Conservation (phyloP, 2,888 invertebrate genomes). For the Orthonevra nobilis region DNA sequence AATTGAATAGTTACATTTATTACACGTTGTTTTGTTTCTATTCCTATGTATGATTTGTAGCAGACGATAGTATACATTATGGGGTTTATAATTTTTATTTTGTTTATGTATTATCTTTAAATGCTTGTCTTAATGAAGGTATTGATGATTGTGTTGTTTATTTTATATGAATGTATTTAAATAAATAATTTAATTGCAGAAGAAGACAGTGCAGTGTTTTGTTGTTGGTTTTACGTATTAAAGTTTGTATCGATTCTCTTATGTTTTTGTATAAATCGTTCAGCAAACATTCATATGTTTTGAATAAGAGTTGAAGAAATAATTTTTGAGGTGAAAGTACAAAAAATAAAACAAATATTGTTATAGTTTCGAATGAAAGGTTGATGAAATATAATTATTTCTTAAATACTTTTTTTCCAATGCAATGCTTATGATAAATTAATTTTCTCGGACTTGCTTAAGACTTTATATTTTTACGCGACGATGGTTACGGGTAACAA, state of each 20-base stretch:
- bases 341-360: no score
- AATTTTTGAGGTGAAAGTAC: not conserved
- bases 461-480: no score
- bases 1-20: constrained; percentile 68
- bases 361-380: no score
- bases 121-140: constrained; percentile 48
- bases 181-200: constrained; percentile 44
- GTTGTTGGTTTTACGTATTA: constrained; percentile 15
- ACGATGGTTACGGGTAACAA: no score
- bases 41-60: constrained; percentile 50
- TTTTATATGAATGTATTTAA: constrained; percentile 3
- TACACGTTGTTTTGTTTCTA: constrained; percentile 48
- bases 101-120: not conserved
- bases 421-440: no score
- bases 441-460: no score
- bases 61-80: constrained; percentile 57
- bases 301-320: constrained; percentile 5
- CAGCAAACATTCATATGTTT: constrained; percentile 33
- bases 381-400: no score
- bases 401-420: no score
- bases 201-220: constrained; percentile 59
- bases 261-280: constrained; percentile 24
- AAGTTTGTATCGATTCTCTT: constrained; percentile 21
- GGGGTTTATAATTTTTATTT: constrained; percentile 18
- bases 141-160: constrained; percentile 47